phyloP scores from a whole-genome alignment of 2,797 vertebrate species.

The Clamator glandarius region DNA sequence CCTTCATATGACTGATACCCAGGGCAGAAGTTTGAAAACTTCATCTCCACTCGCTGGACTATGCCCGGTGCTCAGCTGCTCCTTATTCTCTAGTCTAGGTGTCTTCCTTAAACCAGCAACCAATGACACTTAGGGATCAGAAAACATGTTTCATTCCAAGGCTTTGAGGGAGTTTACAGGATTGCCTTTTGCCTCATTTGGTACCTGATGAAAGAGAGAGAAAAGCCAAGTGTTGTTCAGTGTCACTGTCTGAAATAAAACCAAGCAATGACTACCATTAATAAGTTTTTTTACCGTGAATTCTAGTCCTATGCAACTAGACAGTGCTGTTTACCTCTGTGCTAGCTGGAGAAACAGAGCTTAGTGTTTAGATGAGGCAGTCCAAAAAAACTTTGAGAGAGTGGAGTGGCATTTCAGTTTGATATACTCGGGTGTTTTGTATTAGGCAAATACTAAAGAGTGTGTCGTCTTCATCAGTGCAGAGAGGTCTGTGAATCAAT shows the following conservation, averaged over 20 bases:
- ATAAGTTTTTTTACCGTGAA: not conserved
- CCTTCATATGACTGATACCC: fast-evolving
- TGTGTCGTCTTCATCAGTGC: not conserved
- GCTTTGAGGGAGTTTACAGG: not conserved
- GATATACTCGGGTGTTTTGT: not conserved
- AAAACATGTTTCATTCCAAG: not conserved
- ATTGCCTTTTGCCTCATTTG: not conserved
- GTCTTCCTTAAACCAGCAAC: not conserved
- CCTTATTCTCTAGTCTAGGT: not conserved
- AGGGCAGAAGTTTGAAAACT: not conserved
- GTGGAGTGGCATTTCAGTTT: not conserved
- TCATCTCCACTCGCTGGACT: not conserved
- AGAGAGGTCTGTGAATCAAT: not conserved
- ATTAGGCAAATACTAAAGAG: not conserved
- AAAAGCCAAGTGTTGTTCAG: not conserved
- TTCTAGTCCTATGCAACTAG: not conserved
- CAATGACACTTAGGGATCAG: not conserved
- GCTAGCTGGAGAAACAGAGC: not conserved
- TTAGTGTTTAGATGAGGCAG: not conserved
- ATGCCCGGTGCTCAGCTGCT: not conserved
- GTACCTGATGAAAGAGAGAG: not conserved
- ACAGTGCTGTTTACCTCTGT: not conserved
- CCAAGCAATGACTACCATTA: not conserved
- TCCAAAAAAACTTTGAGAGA: not conserved
- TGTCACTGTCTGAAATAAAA: not conserved